phyloP scores from a whole-genome alignment of 2,797 vertebrate genomes.

The Poeciliopsis turneri region DNA sequence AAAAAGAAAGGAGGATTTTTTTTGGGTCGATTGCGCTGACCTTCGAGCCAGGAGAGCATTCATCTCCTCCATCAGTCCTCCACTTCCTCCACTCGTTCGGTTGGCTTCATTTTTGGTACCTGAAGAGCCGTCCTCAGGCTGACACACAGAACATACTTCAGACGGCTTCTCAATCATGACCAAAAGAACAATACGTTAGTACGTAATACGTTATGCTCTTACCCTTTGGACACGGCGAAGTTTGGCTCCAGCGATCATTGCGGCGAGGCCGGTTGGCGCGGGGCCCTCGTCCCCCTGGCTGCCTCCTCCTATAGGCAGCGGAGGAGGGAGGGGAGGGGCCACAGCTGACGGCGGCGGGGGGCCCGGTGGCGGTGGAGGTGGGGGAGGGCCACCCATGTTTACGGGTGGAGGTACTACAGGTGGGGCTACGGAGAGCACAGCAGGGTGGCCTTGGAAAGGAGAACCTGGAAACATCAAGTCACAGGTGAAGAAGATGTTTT shows the following conservation, averaged over 20 bases:
- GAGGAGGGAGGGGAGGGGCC: slow-evolving; percentile 83
- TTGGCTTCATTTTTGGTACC: slow-evolving; percentile 89
- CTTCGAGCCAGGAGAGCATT: slow-evolving; percentile 97
- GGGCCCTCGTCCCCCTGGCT: slow-evolving; percentile 82
- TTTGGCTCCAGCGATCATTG: slow-evolving; percentile 97
- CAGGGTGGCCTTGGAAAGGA: slow-evolving; percentile 90
- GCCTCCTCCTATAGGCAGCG: slow-evolving; percentile 76
- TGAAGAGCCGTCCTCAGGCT: slow-evolving; percentile 88
- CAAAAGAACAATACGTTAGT: background rate
- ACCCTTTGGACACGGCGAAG: slow-evolving; percentile 95
- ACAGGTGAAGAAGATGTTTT: background rate
- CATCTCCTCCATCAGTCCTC: slow-evolving; percentile 99
- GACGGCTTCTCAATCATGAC: background rate
- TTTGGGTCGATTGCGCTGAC: slow-evolving; percentile 72
- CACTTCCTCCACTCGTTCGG: slow-evolving; percentile 92
- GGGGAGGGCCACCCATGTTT: slow-evolving; percentile 78
- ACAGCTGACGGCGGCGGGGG: slow-evolving; percentile 75
- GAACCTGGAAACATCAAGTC: slow-evolving; percentile 80
- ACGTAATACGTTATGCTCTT: slow-evolving; percentile 19
- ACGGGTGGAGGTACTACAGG: slow-evolving; percentile 82
- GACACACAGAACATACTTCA: slow-evolving; percentile 27
- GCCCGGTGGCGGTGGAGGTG: slow-evolving; percentile 78
- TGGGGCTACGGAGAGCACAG: slow-evolving; percentile 82
- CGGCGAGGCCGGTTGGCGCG: slow-evolving; percentile 88
- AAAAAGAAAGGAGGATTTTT: background rate